phyloP scores from a whole-genome alignment of 2,797 vertebrate species.

The Loris lydekkerianus region DNA sequence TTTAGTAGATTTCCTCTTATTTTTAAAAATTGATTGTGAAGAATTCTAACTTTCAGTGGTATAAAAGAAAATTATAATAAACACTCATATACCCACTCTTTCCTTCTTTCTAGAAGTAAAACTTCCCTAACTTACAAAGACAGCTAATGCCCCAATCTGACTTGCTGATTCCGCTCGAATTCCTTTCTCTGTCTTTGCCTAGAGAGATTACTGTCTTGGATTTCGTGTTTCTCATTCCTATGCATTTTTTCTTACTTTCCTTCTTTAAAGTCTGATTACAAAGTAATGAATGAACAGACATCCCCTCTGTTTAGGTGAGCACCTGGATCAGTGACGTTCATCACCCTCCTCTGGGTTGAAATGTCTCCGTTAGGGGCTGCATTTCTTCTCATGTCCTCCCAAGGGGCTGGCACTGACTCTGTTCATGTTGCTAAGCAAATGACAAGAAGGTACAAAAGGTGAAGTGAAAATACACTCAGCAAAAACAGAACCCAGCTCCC shows the following conservation, averaged over 20 bases:
- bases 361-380: background rate
- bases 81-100: background rate
- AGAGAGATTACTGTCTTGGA: background rate
- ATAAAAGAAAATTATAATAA: background rate
- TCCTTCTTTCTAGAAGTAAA: background rate
- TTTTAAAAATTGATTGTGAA: conserved; percentile 20
- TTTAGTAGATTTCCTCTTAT: background rate
- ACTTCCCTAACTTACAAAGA: background rate
- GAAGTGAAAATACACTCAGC: background rate
- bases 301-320: accelerated
- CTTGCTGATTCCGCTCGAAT: background rate
- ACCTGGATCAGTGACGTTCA: background rate
- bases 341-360: background rate
- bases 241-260: background rate
- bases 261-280: background rate
- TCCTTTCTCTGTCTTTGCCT: background rate
- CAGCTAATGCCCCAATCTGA: background rate
- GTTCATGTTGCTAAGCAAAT: background rate
- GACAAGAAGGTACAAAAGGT: background rate
- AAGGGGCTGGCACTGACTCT: background rate
- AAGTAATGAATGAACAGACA: background rate
- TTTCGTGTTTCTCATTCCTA: background rate
- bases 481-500: background rate
- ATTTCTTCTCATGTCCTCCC: background rate
- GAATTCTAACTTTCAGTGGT: background rate